Base-by-base conservation (phyloP, 2,113 vertebrate genomes). In the Bothrops jararaca region DNA sequence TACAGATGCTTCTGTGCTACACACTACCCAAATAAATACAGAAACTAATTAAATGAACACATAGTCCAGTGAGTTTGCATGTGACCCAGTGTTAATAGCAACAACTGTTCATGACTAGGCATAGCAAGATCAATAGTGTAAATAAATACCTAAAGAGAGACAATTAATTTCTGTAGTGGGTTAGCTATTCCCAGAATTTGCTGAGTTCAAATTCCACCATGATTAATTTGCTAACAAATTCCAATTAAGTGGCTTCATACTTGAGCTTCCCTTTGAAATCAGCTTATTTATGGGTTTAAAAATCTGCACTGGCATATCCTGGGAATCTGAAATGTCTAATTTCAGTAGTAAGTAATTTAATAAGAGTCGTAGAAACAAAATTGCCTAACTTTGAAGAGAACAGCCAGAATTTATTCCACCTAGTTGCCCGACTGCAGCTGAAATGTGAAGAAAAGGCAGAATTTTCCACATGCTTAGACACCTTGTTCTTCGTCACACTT, bases 111-210 rank as follows among this genome's bases (percentile, higher is more conserved):
- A 86, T 50, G 39, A 86, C 45, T 60, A 48, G 54, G 18, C 39
- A 48, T 23, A 29, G 18, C 39, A 58, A 48, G 52, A 86, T 86
- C 90, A 60, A 86, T 58, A 91, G 8, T 86, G 42, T 29, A 91
- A 91, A 91, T 58, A 91, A 91, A 86, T 10, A 86, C 53, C n/a
- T n/a, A n/a, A 91, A 58, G 53, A 91, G 45, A 56, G 52, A 86
- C 53, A 57, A 91, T 85, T 42, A 56, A 34, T 85, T 91, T 91
- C 74, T 45, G 74, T 29, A 24, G 24, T 48, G 90, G 90, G n/a
- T 53, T 29, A 26, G 64, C 50, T 34, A 42, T 57, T 91, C 34
- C 74, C 74, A 85, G 90, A n/a, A 24, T 91, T 86, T 86, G 39
- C 53, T 56, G 74, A 91, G 74, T 57, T 42, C 74, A 91, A 45